Evolutionary conservation across 2,888 invertebrate genomes (phyloP).

Genomic region (Pteria penguin): DNA sequence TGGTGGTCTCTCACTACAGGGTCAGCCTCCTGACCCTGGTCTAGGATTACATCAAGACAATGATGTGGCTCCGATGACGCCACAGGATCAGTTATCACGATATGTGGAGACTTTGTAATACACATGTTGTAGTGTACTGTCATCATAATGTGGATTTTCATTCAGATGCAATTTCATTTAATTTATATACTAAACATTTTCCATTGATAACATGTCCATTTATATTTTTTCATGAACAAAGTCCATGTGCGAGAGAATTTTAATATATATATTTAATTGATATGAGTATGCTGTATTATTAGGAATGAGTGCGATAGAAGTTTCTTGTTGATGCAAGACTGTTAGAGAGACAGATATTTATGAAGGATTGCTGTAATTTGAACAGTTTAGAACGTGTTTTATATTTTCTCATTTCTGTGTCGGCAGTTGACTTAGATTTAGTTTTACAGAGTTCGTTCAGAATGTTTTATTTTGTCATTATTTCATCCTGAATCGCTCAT

Average conservation of each 20-base stretch:
- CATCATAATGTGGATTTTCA: not conserved
- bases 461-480: not conserved
- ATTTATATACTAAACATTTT: not conserved
- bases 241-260: not conserved
- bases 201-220: not conserved
- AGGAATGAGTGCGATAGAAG: not conserved
- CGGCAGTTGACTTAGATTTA: not conserved
- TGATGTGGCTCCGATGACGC: slow-evolving; percentile 85
- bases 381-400: not conserved
- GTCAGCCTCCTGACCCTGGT: slow-evolving; percentile 72
- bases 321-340: not conserved
- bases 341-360: not conserved
- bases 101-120: slow-evolving; percentile 87
- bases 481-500: not conserved
- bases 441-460: not conserved
- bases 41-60: slow-evolving; percentile 72
- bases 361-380: not conserved
- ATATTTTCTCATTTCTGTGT: not conserved
- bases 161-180: not conserved
- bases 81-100: slow-evolving; percentile 96
- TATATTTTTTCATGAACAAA: not conserved
- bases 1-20: slow-evolving; percentile 63
- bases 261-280: not conserved
- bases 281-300: no score
- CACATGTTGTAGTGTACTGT: not conserved